phyloP scores from a whole-genome alignment of 2,113 vertebrate genomes.

The Nibea albiflora region DNA sequence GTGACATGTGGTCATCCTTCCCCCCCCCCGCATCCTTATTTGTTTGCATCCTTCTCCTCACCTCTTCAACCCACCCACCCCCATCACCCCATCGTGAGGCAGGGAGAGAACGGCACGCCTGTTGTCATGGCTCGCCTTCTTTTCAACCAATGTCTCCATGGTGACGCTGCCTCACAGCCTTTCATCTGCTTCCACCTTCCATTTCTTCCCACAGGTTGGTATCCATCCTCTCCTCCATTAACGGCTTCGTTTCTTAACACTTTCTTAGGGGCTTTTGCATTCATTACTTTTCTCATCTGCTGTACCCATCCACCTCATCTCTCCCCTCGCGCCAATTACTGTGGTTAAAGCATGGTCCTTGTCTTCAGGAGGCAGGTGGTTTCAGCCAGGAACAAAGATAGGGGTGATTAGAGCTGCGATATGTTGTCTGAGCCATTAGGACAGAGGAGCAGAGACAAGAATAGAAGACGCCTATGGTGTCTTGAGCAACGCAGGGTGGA shows the following conservation, averaged over 20 bases:
- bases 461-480: background rate
- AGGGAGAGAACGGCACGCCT: conserved; percentile 45
- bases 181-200: conserved; percentile 59
- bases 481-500: conserved; percentile 15
- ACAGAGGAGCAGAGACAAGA: conserved; percentile 33
- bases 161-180: conserved; percentile 69
- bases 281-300: conserved; percentile 42
- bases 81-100: conserved; percentile 37
- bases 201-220: conserved; percentile 50
- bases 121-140: conserved; percentile 77
- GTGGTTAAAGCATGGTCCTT: conserved; percentile 40
- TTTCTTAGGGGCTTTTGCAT: conserved; percentile 32
- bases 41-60: conserved; percentile 49
- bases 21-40: conserved; percentile 16
- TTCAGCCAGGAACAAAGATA: conserved; percentile 32
- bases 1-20: background rate
- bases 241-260: conserved; percentile 25
- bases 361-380: conserved; percentile 56
- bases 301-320: conserved; percentile 46
- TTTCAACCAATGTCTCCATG: conserved; percentile 76
- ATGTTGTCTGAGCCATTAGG: conserved; percentile 58
- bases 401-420: conserved; percentile 57
- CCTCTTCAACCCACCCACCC: conserved; percentile 19
- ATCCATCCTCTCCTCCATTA: conserved; percentile 42
- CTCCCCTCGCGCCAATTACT: conserved; percentile 66